phyloP scores from a whole-genome alignment of 2,113 vertebrate species.

The Formicarius rufipectus region DNA sequence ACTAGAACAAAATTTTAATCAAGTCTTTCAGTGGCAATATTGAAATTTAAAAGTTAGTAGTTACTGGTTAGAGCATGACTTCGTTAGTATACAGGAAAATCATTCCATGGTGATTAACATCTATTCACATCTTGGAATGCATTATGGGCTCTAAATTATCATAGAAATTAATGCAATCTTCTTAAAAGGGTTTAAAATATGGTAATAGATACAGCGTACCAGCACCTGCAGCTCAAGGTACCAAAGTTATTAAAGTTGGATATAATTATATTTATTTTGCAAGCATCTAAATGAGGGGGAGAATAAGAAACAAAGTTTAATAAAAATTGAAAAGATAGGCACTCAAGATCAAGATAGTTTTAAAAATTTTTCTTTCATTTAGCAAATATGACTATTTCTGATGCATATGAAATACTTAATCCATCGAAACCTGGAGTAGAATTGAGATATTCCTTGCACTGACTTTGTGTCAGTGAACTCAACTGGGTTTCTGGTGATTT shows the following conservation, averaged over 20 bases:
- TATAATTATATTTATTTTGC: conserved; percentile 87
- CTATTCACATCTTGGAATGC: conserved; percentile 81
- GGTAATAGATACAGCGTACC: conserved; percentile 84
- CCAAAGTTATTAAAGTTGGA: conserved; percentile 80
- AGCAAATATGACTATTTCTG: neutral
- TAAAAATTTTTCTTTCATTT: conserved; percentile 34
- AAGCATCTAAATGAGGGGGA: conserved; percentile 64
- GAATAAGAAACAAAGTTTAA: conserved; percentile 71
- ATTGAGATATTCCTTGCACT: neutral
- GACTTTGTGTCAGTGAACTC: neutral
- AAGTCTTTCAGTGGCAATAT: conserved; percentile 70
- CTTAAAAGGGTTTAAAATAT: conserved; percentile 85
- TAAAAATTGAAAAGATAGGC: conserved; percentile 72
- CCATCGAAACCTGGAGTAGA: neutral
- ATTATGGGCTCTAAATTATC: conserved; percentile 81
- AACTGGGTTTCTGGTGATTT: neutral
- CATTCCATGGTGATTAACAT: conserved; percentile 80
- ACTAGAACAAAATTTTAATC: conserved; percentile 69
- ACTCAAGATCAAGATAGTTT: conserved; percentile 61
- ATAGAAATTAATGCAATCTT: conserved; percentile 85
- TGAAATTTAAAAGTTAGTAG: conserved; percentile 75
- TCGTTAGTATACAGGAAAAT: conserved; percentile 68
- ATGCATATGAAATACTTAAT: neutral
- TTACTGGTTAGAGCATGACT: conserved; percentile 72
- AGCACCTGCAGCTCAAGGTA: conserved; percentile 85